Evolutionary conservation across 1,140 invertebrate species (phyloP).

Genomic region (Muscidifurax raptorellus): DNA sequence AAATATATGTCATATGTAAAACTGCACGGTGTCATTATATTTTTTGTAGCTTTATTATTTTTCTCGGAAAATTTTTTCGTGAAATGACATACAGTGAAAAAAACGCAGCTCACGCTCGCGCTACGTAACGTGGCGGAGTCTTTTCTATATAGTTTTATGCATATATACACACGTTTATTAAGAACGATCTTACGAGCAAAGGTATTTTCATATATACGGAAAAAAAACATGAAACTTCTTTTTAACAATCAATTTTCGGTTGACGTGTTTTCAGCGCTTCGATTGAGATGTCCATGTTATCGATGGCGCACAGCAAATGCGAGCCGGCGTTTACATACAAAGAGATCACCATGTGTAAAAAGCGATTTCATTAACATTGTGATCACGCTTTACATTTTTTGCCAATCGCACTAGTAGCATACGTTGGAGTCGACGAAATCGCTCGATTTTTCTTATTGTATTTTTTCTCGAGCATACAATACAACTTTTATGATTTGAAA

Average conservation of each 20-base stretch:
- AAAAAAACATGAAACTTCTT: conserved; percentile 37
- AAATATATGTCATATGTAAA: conserved; percentile 15
- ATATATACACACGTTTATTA: conserved; percentile 51
- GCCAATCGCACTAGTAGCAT: neutral
- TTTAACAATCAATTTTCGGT: conserved; percentile 13
- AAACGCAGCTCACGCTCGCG: conserved; percentile 49
- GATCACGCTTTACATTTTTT: neutral
- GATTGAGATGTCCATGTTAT: neutral
- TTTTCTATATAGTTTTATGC: conserved; percentile 46
- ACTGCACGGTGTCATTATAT: conserved; percentile 17
- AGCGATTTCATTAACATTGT: neutral
- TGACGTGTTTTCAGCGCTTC: neutral
- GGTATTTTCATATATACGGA: conserved; percentile 16
- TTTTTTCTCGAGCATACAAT: neutral
- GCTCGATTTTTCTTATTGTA: neutral
- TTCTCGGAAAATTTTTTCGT: conserved; percentile 40
- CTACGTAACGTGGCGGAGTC: conserved; percentile 41
- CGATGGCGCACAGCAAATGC: conserved; percentile 35
- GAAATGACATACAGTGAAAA: conserved; percentile 47
- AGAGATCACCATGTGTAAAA: neutral
- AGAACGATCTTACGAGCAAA: conserved; percentile 49
- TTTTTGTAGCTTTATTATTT: conserved; percentile 50
- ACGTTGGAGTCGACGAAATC: neutral
- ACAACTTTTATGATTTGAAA: neutral
- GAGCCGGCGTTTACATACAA: conserved; percentile 35